Evolutionary conservation across 2,113 vertebrate genomes (phyloP), one percentile per base, ranked within the genome.

Genomic region (Urocynchramus pylzowi): DNA sequence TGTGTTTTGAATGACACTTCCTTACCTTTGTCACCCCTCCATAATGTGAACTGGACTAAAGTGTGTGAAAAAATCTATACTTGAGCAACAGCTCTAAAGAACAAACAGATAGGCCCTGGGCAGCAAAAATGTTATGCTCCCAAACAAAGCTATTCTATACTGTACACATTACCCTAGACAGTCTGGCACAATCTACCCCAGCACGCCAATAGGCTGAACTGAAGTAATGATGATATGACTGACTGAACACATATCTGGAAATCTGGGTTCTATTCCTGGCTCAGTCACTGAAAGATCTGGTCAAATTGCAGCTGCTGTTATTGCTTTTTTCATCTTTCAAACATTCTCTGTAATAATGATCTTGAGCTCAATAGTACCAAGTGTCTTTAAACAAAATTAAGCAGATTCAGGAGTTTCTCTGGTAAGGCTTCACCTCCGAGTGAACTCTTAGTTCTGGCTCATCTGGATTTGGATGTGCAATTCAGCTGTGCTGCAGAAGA

Each of bases 1-100:
- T 7, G 16, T 0, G 1, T 26, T 78, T 31, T n/a, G 23, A 94
- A 27, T 11, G 33, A 87, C 2, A 3, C 41, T 42, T 21, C 41
- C 75, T 85, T 10, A 33, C 21, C 73, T 17, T 10, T 16, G 22
- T 52, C 31, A 44, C 28, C 15, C 33, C 44, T 35, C 3, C 1
- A 23, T 49, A n/a, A 20, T 0, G 0, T 0, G 9, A 53, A 7
- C 52, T 27, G 44, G 20, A 10, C 16, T 24, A 19, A 12, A 49
- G 28, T 0, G 11, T 11, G 41, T 24, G 45, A 19, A 67, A 79
- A 94, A 54, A 73, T 11, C 37, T 15, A 8, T 3, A 45, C 23
- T 30, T 17, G 5, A 53, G 54, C 87, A 93, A 95, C 61, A 87
- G 64, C 31, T 69, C 31, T 30, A 21, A 75, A 93, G 37, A 81